phyloP scores from a whole-genome alignment of 2,797 vertebrate species.

The Etheostoma perlongum region DNA sequence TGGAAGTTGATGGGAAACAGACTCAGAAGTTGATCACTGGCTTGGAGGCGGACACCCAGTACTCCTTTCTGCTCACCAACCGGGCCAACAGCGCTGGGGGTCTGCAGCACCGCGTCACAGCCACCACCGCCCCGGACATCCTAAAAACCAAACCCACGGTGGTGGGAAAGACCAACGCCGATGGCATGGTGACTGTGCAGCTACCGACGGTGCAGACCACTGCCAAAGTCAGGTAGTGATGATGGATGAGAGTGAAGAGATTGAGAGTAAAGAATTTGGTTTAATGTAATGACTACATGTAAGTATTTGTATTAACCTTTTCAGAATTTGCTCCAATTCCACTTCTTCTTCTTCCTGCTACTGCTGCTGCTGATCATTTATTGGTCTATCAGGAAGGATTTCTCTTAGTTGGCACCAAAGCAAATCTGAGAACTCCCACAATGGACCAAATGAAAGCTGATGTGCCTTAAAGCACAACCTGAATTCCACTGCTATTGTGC shows the following conservation, averaged over 20 bases:
- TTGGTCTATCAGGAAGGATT: conserved; percentile 54
- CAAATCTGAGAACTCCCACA: conserved; percentile 56
- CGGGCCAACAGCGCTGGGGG: conserved; percentile 96
- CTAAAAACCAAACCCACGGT: conserved; percentile 93
- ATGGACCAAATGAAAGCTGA: conserved; percentile 53
- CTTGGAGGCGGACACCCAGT: conserved; percentile 94
- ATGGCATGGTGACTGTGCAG: conserved; percentile 96
- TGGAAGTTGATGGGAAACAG: conserved; percentile 94
- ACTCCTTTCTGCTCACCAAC: conserved; percentile 96
- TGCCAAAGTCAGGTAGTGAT: conserved; percentile 91
- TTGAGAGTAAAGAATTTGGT: neutral
- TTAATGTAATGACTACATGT: conserved; percentile 8
- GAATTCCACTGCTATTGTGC: conserved; percentile 21
- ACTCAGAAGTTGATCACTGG: conserved; percentile 94
- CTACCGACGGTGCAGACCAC: conserved; percentile 92
- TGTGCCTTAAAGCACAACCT: conserved; percentile 37
- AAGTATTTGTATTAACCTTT: conserved; percentile 18
- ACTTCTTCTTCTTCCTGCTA: conserved; percentile 17
- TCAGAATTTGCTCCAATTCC: conserved; percentile 30
- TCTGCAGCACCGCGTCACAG: conserved; percentile 94
- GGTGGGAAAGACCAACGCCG: conserved; percentile 94
- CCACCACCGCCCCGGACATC: conserved; percentile 94
- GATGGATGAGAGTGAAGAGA: conserved; percentile 1
- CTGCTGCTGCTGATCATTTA: conserved; percentile 44
- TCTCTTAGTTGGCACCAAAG: conserved; percentile 53